Evolutionary conservation across 2,888 invertebrate species (phyloP).

Genomic region (Strigamia crassipes): DNA sequence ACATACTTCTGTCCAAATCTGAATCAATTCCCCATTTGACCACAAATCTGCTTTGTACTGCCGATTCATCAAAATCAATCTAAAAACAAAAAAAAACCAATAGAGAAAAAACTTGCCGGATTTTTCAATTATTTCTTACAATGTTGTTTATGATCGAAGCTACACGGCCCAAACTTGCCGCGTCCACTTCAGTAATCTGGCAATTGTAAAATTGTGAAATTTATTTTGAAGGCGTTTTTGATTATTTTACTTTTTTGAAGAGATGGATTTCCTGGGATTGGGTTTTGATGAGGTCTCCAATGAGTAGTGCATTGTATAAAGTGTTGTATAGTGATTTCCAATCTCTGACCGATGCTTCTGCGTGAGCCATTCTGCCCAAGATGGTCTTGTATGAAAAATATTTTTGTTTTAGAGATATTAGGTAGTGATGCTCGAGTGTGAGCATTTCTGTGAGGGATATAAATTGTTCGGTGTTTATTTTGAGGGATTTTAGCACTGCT

Average conservation of each 20-base stretch:
- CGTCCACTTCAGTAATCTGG: slow-evolving; percentile 43
- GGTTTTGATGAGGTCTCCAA: slow-evolving; percentile 69
- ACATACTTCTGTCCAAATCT: slow-evolving; percentile 47
- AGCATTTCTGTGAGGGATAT: no score
- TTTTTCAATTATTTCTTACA: slow-evolving; percentile 10
- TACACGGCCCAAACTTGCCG: slow-evolving; percentile 27
- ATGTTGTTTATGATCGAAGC: slow-evolving; percentile 45
- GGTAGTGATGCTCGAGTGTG: no score
- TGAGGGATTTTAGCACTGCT: no score
- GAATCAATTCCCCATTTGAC: slow-evolving; percentile 48
- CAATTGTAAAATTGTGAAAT: background rate
- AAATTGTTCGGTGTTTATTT: no score
- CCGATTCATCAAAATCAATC: slow-evolving; percentile 49
- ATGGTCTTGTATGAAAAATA: slow-evolving; percentile 62
- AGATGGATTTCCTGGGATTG: slow-evolving; percentile 63
- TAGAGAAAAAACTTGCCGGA: background rate
- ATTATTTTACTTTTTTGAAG: slow-evolving; percentile 61
- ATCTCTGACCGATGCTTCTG: slow-evolving; percentile 68
- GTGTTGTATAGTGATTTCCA: slow-evolving; percentile 77
- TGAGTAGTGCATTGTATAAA: slow-evolving; percentile 69
- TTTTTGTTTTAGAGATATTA: no score
- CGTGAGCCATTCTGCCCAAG: slow-evolving; percentile 67
- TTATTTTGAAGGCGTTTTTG: background rate
- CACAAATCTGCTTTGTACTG: slow-evolving; percentile 42
- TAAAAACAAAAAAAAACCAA: slow-evolving; percentile 2